These are phyloP conservation scores for Sphenopsis melanotis DNA, from an alignment of 2,797 vertebrate genomes.

Conservation along the genomic window DNA sequence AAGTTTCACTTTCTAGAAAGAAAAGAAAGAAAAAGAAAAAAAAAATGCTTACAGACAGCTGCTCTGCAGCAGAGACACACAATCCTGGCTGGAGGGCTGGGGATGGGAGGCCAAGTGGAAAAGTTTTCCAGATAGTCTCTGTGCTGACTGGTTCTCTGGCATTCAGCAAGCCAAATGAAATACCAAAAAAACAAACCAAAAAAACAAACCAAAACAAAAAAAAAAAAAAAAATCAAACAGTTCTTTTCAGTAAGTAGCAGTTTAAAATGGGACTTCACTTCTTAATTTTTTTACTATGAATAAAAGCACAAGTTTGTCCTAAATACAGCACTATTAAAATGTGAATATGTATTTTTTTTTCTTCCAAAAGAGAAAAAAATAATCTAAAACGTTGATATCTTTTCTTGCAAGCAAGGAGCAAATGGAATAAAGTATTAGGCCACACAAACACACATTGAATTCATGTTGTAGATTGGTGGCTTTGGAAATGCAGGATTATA, in stretches of 20 bases:
- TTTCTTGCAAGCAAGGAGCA: conserved; percentile 74
- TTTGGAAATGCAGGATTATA: conserved; percentile 69
- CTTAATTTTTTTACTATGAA: conserved; percentile 56
- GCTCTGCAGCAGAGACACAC: conserved; percentile 35
- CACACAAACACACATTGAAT: conserved; percentile 61
- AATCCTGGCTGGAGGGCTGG: not conserved
- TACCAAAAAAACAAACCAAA: not conserved
- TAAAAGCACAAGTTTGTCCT: conserved; percentile 66
- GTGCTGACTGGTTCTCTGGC: conserved; percentile 15
- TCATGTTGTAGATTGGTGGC: conserved; percentile 58
- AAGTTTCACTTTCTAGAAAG: conserved; percentile 8
- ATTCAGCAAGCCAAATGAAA: conserved; percentile 23
- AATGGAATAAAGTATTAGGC: conserved; percentile 64
- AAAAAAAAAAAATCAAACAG: not conserved
- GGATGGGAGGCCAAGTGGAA: conserved; percentile 1
- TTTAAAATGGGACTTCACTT: conserved; percentile 48
- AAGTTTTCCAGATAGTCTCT: conserved; percentile 31
- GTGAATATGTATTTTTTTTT: conserved; percentile 43
- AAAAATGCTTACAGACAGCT: not conserved
- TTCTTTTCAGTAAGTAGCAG: conserved; percentile 38
- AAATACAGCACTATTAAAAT: conserved; percentile 72
- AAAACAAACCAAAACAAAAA: not conserved
- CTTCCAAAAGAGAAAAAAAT: not conserved
- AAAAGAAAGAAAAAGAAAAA: not conserved
- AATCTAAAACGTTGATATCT: conserved; percentile 49